Base-by-base conservation (phyloP, 2,797 vertebrate genomes). In the Myiotriccus ornatus region DNA sequence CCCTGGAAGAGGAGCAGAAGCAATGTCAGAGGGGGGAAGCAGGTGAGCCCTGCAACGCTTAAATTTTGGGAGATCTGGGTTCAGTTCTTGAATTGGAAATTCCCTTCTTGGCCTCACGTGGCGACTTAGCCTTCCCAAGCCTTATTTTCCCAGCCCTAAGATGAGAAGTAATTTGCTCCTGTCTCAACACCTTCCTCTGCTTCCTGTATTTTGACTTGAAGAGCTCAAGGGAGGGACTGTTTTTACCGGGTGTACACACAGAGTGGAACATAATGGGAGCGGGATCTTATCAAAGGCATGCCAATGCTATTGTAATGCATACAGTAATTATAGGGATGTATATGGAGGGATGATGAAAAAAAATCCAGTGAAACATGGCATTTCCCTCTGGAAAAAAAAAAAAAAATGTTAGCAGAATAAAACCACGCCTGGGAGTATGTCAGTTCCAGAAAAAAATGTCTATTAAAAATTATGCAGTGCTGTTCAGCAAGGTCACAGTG, bases 401-500 rank as follows among this genome's bases (percentile, higher is more conserved):
- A 80, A 80, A 94, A 84, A 93, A 75, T 32, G 84, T 46, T 82
- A 90, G 78, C 4, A 1, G 71, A 89, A 57, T 83, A 67, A 85
- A 95, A 71, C 84, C 90, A 67, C 23, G 30, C 78, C 93, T 90
- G 81, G 92, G 93, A 95, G n/a, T 75, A 24, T 94, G 93, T 93
- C 90, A 87, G 89, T 59, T 92, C 84, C 82, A 94, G 94, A 89
- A 87, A 87, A 91, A 85, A 90, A 92, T 57, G 89, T 89, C 92
- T 95, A 75, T 93, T 96, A 95, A 94, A 96, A 87, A 95, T 92
- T 90, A 94, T 77, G 87, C 94, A 57, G 90, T 64, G 87, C 92
- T 83, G 89, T 67, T 90, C 74, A 94, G 95, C 93, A 95, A 95
- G 93, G 93, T 96, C 90, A 95, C 84, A 85, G 70, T 0, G 39